Base-by-base conservation (phyloP, 2,113 vertebrate species). In the Alosa alosa region DNA sequence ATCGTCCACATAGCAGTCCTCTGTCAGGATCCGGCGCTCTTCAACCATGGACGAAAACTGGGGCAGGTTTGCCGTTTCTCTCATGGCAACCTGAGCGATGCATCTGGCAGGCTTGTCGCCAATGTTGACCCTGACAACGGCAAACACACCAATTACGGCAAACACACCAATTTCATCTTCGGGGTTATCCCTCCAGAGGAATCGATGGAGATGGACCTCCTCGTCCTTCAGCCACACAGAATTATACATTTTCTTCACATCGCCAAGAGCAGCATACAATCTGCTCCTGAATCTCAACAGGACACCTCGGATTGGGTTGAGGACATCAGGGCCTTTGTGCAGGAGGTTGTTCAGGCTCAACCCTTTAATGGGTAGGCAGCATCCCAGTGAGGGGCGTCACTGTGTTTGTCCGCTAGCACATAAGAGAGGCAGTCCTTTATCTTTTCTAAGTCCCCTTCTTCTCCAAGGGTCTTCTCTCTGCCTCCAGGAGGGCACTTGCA, bases 1-100 rank as follows among this genome's bases (percentile, higher is more conserved):
- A 4, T 91, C 86, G 8, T 90, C 88, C 0, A 86, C 83, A 39
- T 87, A 89, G 46, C n/a, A 25, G 4, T 88, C 86, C 10, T 89
- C 83, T 22, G 83, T 78, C 20, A 84, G 44, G 41, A 64, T 41
- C 22, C 64, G 64, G 0, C n/a, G 7, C 9, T 84, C 84, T 78
- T 68, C 57, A 46, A 36, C 17, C 84, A 78, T 50, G 11, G 55
- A 64, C 20, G 64, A 18, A 3, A 84, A 84, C 84, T 50, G 84
- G 18, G 84, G 84, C 18, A 84, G 60, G 45, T 84, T 84, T 11
- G 83, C 83, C 6, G 44, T 84, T 41, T 84, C 83, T 20, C 39
- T 84, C 83, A 72, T 84, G 36, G 83, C 60, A 6, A 81, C 47
- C 45, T 81, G 46, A 18, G 84, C 55, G 15, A 57, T 57, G 20